phyloP scores from a whole-genome alignment of 1,140 invertebrate species.

The Camponotus floridanus region DNA sequence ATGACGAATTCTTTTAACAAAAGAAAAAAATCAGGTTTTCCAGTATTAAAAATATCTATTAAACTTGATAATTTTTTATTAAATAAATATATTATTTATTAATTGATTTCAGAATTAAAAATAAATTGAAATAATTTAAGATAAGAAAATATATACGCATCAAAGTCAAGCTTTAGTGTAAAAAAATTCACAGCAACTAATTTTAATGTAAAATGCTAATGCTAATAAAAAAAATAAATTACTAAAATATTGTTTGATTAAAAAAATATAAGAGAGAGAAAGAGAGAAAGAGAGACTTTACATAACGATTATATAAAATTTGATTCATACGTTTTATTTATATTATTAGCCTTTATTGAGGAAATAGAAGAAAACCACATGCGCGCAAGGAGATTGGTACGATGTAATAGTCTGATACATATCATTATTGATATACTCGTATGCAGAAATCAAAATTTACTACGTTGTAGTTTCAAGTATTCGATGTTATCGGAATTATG shows the following conservation, averaged over 20 bases:
- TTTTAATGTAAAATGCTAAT: not conserved
- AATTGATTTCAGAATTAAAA: slow-evolving; percentile 5
- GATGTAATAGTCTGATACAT: not conserved
- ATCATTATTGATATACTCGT: slow-evolving; percentile 25
- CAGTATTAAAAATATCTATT: not conserved
- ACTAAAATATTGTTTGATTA: not conserved
- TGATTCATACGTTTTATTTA: slow-evolving; percentile 15
- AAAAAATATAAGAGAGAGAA: not conserved
- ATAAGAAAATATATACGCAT: not conserved
- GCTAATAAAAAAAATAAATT: not conserved
- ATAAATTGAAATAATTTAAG: not conserved
- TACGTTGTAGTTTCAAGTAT: slow-evolving; percentile 8
- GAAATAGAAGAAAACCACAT: slow-evolving; percentile 6
- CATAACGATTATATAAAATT: slow-evolving; percentile 25
- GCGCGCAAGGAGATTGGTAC: not conserved
- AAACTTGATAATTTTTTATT: no score
- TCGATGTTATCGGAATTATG: slow-evolving; percentile 10
- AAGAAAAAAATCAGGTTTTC: slow-evolving; percentile 7
- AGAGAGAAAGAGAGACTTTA: not conserved
- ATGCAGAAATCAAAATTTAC: slow-evolving; percentile 37
- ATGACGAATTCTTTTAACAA: not conserved
- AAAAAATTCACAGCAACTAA: not conserved
- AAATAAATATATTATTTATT: slow-evolving; percentile 13
- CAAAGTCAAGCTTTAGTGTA: not conserved
- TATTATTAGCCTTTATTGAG: not conserved